These are phyloP conservation scores for Drosophila teissieri DNA, from an alignment of 1,140 invertebrate genomes.

Conservation along the genomic window DNA sequence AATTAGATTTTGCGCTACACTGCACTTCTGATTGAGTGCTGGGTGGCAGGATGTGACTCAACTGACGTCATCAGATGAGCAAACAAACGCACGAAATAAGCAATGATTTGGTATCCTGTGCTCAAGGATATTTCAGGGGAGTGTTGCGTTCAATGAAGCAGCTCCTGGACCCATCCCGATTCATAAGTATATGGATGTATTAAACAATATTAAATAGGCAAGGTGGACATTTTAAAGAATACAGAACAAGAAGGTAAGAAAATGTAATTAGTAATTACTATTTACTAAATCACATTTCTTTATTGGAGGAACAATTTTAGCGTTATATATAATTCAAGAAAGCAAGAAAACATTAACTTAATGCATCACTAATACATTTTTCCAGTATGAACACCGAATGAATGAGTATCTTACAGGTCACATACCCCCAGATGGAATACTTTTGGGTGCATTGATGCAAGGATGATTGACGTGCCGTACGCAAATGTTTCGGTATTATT, in stretches of 20 bases:
- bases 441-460: conserved; percentile 23
- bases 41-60: conserved; percentile 5
- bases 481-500: conserved; percentile 47
- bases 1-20: conserved; percentile 68
- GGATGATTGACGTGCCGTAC: conserved; percentile 44
- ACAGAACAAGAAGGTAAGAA: no score
- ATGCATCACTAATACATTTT: no score
- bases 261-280: no score
- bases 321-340: no score
- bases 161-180: not conserved
- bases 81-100: conserved; percentile 35
- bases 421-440: not conserved
- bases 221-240: no score
- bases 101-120: conserved; percentile 20
- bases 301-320: no score
- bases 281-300: no score
- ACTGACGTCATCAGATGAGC: conserved; percentile 59
- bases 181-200: no score
- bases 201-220: no score
- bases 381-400: no score
- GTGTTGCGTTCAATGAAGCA: not conserved
- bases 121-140: not conserved
- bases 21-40: conserved; percentile 59
- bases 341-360: no score
- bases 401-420: not conserved